Evolutionary conservation across 2,888 invertebrate genomes (phyloP).

Genomic region (Eurytoma californica): DNA sequence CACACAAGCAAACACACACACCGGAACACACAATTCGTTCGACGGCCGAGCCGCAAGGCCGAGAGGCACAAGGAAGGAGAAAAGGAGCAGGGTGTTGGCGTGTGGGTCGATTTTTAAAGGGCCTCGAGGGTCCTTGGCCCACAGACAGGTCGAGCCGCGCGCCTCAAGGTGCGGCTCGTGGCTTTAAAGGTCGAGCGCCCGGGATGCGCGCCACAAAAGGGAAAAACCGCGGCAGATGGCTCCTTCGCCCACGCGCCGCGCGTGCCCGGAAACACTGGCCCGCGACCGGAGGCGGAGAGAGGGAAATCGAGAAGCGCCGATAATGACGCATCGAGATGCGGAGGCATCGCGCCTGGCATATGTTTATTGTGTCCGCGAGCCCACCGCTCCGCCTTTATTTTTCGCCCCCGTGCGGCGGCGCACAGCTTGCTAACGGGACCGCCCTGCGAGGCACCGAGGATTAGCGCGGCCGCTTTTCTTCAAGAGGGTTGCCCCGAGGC

Average conservation of each 20-base stretch:
- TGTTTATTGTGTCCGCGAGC: conserved; percentile 43
- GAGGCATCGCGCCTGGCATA: conserved; percentile 65
- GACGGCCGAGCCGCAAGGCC: conserved; percentile 35
- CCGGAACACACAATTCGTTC: neutral
- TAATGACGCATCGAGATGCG: conserved; percentile 70
- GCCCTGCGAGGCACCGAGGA: neutral
- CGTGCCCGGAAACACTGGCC: conserved; percentile 58
- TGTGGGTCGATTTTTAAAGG: conserved; percentile 65
- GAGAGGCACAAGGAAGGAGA: conserved; percentile 11
- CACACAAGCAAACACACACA: neutral
- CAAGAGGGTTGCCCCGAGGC: neutral
- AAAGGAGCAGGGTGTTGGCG: conserved; percentile 20
- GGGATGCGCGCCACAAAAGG: conserved; percentile 1
- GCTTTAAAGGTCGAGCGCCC: conserved; percentile 66
- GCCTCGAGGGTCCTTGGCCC: conserved; percentile 67
- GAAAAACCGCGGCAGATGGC: conserved; percentile 65
- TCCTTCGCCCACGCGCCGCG: conserved; percentile 60
- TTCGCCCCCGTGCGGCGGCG: conserved; percentile 5
- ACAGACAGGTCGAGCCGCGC: conserved; percentile 63
- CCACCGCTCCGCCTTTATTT: conserved; percentile 1
- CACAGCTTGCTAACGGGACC: conserved; percentile 49
- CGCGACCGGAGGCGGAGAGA: neutral
- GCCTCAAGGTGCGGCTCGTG: conserved; percentile 66
- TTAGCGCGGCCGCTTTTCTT: conserved; percentile 5
- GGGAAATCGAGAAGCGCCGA: conserved; percentile 52